Base-by-base conservation (phyloP, 2,888 invertebrate genomes). In the Chelonus formosanus region DNA sequence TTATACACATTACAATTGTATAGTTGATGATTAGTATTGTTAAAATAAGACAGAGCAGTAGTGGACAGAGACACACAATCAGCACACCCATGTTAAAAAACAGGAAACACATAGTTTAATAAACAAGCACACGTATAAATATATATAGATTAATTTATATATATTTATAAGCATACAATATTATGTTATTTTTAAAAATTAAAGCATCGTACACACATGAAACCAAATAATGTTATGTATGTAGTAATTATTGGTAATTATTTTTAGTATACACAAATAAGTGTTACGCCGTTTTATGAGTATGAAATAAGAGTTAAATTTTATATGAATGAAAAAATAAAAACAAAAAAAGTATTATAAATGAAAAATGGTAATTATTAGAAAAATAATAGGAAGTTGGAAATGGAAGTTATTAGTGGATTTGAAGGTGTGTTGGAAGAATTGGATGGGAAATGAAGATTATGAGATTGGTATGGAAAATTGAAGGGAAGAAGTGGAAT, bases 31-130 rank as follows among this genome's bases (percentile, higher is more conserved):
- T 31, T 45, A n/a, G 35, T 52, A 32, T 10, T 53, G 40, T 64
- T 4, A 53, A 35, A 35, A 32, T 78, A 77, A 63, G 76, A 80
- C 75, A 81, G 80, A 83, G 81, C 80, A 81, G 79, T 80, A 78
- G 79, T 82, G 81, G 82, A 82, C 83, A 83, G 84, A 83, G 82
- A 82, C 83, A 78, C 82, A 84, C 81, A 82, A 76, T 79, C 74
- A 81, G 80, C 82, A 82, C 83, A 84, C 80, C 77, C 77, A 83
- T 76, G 73, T 80, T 76, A 78, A 73, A 73, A 66, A 77, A 20
- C 20, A 20, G 20, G 73, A 78, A 76, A 75, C 44, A 48, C 48
- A 48, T 31, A 48, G 48, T 20, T 48, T 48, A 48, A 5, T 48
- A 44, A 44, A 8, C 20, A 20, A 20, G 20, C 20, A 20, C 20